A percentile compares a stretch with the other conserved stretches of the same genome.
Evolutionary conservation across 2,888 invertebrate genomes (phyloP).

Genomic region (Therioaphis trifolii): DNA sequence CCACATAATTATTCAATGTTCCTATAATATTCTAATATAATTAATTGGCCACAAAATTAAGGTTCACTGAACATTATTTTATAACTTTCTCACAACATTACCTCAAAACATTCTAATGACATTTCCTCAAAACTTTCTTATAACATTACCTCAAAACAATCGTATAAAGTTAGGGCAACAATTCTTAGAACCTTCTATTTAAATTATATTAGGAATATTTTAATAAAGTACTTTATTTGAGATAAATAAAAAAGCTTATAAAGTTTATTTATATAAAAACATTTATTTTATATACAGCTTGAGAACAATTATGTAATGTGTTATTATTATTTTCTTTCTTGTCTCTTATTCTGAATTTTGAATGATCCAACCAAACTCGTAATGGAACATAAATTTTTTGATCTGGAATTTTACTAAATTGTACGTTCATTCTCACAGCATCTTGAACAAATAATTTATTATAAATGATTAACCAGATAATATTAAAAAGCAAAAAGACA

Average conservation of each 20-base stretch:
- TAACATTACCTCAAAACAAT: not conserved
- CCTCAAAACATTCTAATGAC: not conserved
- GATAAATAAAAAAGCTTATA: not conserved
- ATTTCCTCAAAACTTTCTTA: not conserved
- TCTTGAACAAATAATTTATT: constrained; percentile 13
- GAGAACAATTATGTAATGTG: not conserved
- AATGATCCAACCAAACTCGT: constrained; percentile 13
- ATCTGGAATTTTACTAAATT: not conserved
- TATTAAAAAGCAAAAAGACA: too few relatives aligned
- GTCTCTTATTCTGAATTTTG: not conserved
- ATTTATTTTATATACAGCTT: not conserved
- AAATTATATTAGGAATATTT: not conserved
- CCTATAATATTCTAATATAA: not conserved
- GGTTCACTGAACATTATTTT: not conserved
- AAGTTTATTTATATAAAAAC: not conserved
- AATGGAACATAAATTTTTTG: constrained; percentile 14
- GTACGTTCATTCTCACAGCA: not conserved
- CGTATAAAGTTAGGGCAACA: not conserved
- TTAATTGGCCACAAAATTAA: constrained; percentile 32
- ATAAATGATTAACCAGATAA: not conserved
- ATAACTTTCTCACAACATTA: not conserved
- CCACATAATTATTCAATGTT: constrained; percentile 19
- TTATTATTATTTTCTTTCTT: not conserved
- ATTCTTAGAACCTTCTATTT: not conserved
- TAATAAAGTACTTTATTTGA: not conserved